These are phyloP conservation scores for Hypotaenidia philippensis DNA, from an alignment of 2,797 vertebrate species.

Conservation along the genomic window DNA sequence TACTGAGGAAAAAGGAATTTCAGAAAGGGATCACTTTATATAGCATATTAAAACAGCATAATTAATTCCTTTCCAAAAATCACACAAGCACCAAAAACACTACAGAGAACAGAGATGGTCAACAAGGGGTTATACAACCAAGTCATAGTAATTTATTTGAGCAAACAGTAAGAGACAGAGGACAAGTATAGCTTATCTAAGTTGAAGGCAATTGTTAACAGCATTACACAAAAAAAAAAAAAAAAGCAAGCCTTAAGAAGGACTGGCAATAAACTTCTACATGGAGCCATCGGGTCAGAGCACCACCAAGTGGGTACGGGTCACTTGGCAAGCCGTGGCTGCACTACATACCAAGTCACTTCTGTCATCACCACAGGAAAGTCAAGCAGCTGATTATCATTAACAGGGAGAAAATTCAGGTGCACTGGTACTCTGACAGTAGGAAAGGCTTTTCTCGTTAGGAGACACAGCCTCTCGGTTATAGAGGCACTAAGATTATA, in stretches of 20 bases:
- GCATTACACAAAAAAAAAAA: background rate
- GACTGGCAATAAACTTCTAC: rapidly evolving
- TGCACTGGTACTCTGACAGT: rapidly evolving
- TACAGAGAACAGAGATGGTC: background rate
- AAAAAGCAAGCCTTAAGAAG: background rate
- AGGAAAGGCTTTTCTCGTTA: rapidly evolving
- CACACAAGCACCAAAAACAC: background rate
- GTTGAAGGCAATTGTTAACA: background rate
- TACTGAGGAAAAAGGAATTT: background rate
- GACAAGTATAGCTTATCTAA: background rate
- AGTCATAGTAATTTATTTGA: background rate
- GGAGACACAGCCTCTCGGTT: rapidly evolving
- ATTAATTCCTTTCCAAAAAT: background rate
- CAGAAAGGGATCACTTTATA: background rate
- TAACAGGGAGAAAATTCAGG: background rate
- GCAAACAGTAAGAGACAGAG: background rate
- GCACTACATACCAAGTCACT: rapidly evolving
- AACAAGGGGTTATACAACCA: background rate
- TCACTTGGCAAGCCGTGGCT: background rate
- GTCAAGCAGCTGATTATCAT: rapidly evolving
- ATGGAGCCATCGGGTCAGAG: background rate
- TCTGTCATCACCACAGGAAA: rapidly evolving
- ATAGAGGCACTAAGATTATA: rapidly evolving
- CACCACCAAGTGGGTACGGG: background rate
- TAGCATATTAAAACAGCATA: background rate